These are phyloP conservation scores for Sinocyclocheilus maitianheensis DNA, from an alignment of 2,113 vertebrate genomes.

Conservation along the genomic window DNA sequence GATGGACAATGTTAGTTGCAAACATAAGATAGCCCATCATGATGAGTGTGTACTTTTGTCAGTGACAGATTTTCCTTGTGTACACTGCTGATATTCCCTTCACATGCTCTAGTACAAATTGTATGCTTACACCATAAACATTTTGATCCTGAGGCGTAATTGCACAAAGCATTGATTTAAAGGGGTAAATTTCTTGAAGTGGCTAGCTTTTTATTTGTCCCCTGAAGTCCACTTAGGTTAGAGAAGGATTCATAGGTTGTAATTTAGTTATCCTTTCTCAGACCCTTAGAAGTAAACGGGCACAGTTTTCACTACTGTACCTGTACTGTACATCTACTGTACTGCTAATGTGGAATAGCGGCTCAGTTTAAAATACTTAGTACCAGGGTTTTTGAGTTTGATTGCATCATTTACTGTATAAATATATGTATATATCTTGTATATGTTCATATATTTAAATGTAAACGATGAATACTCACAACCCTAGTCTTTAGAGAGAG, in stretches of 20 bases:
- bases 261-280: neutral
- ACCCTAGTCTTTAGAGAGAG: neutral
- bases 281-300: neutral
- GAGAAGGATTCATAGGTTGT: neutral
- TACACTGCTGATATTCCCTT: neutral
- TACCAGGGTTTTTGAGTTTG: neutral
- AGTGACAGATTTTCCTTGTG: neutral
- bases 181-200: neutral
- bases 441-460: neutral
- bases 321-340: neutral
- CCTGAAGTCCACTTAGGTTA: neutral
- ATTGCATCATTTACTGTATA: neutral
- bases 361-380: neutral
- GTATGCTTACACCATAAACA: neutral
- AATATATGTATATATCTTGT: neutral
- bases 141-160: neutral
- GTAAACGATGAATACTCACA: neutral
- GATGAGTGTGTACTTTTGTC: neutral
- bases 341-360: neutral
- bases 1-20: constrained; percentile 24
- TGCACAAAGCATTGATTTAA: neutral
- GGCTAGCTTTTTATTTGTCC: neutral
- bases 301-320: neutral
- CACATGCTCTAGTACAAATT: neutral
- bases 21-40: neutral